Evolutionary conservation across 2,797 vertebrate species (phyloP), one percentile per base, ranked within the genome.

Genomic region (Acipenser transmontanus): DNA sequence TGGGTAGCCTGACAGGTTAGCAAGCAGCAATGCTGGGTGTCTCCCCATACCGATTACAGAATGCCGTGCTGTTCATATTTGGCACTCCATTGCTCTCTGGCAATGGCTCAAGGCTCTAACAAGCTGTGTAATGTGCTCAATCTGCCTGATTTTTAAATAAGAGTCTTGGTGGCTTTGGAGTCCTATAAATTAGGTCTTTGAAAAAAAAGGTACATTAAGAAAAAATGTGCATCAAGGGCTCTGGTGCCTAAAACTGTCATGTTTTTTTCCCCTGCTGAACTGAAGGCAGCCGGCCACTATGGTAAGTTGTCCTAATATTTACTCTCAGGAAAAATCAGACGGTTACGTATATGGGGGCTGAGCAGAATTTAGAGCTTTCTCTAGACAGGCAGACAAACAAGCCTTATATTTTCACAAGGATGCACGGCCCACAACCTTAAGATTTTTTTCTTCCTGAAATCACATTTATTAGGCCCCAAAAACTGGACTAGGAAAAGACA

Each of bases 121-220:
- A 75, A 78, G 70, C 69, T 66, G 71, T 81, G 73, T 73, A 78
- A 84, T 84, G 72, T 61, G n/a, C 66, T 76, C 71, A 69, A 66
- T 68, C 72, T 80, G 47, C 47, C 74, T 77, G 68, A 65, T 74
- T 34, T 65, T 70, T 76, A 73, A 73, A 64, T 74, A 75, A 63
- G 59, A 72, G 68, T 63, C 79, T 73, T 79, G 73, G 76, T 71
- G 65, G 69, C 69, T 70, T 67, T 59, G 77, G 68, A 69, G n/a
- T 66, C 54, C 12, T 34, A 72, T 82, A 79, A 82, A 81, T 75
- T 69, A 65, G 69, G 65, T 66, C 76, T 63, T 68, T 73, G 71
- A 74, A 68, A 82, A 73, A 75, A 69, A 67, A 66, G 70, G 70
- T 68, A 66, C 9, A 54, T 71, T 59, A 70, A 73, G 69, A 73